Conservation (phyloP, 2,888 invertebrate genomes). For the Laspeyria flexula region DNA sequence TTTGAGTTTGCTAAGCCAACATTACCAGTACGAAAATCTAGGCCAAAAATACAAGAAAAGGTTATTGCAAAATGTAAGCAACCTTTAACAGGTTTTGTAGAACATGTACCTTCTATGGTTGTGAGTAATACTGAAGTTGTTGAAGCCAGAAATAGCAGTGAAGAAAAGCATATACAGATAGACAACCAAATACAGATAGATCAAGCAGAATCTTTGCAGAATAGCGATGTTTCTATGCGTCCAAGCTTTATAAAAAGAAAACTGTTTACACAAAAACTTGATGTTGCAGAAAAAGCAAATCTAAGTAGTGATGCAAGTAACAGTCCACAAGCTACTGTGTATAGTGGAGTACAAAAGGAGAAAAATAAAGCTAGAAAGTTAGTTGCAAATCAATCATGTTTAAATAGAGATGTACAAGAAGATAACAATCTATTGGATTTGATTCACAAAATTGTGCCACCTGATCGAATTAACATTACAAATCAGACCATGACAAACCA, state of each 20-base stretch:
- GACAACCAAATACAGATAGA: conserved; percentile 23
- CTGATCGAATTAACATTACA: conserved; percentile 66
- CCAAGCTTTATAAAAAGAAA: conserved; percentile 79
- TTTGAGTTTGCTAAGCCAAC: conserved; percentile 67
- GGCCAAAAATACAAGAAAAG: conserved; percentile 46
- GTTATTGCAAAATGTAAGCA: conserved; percentile 54
- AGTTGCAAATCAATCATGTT: conserved; percentile 66
- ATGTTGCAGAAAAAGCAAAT: conserved; percentile 66
- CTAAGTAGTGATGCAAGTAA: conserved; percentile 54
- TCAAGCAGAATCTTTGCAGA: conserved; percentile 26
- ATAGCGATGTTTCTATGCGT: conserved; percentile 64
- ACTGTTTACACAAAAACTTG: conserved; percentile 73
- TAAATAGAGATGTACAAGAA: conserved; percentile 67
- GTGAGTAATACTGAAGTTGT: conserved; percentile 3
- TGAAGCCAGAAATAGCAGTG: conserved; percentile 12
- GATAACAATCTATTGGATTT: conserved; percentile 70
- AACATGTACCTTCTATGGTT: conserved; percentile 9
- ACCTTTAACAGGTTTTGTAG: conserved; percentile 35
- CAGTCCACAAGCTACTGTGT: conserved; percentile 64
- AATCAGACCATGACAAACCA: conserved; percentile 49
- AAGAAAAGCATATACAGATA: conserved; percentile 30
- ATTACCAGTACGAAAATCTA: conserved; percentile 56
- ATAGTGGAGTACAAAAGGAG: conserved; percentile 58
- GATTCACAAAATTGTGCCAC: conserved; percentile 76
- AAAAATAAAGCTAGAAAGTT: conserved; percentile 72